phyloP scores from a whole-genome alignment of 2,113 vertebrate species.

The Tachysurus vachellii region DNA sequence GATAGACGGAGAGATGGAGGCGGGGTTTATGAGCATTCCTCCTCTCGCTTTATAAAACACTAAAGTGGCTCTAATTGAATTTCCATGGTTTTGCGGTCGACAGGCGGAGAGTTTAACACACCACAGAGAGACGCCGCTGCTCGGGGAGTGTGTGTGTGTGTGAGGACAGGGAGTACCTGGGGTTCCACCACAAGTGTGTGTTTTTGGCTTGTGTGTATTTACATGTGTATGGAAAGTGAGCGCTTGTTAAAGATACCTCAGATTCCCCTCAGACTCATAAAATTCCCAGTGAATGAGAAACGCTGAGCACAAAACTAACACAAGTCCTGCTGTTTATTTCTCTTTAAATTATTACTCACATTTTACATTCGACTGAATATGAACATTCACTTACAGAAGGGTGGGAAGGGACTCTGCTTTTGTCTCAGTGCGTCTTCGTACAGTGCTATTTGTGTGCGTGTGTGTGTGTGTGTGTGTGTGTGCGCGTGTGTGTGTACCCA shows the following conservation, averaged over 20 bases:
- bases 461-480: not conserved
- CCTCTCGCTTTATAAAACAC: constrained; percentile 80
- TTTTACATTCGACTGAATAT: not conserved
- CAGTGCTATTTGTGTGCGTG: not conserved
- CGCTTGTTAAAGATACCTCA: constrained; percentile 4
- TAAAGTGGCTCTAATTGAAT: constrained; percentile 78
- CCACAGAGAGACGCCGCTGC: constrained; percentile 60
- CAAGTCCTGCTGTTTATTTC: not conserved
- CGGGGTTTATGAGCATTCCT: constrained; percentile 76
- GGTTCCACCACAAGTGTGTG: not conserved
- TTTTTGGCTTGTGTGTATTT: constrained; percentile 28
- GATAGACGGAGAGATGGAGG: constrained; percentile 30
- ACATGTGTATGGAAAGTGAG: constrained; percentile 37
- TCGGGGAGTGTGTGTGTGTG: constrained; percentile 26
- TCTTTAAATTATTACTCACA: not conserved
- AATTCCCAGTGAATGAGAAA: not conserved
- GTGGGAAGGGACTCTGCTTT: not conserved
- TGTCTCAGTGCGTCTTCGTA: not conserved
- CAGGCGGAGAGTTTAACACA: constrained; percentile 64
- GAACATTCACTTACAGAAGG: not conserved
- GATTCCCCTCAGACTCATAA: constrained; percentile 3
- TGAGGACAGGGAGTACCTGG: not conserved
- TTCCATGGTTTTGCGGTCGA: constrained; percentile 75
- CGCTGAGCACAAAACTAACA: not conserved
- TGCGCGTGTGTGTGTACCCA: not conserved